Evolutionary conservation across 2,113 vertebrate genomes (phyloP).

Genomic region (Paramisgurnus dabryanus): DNA sequence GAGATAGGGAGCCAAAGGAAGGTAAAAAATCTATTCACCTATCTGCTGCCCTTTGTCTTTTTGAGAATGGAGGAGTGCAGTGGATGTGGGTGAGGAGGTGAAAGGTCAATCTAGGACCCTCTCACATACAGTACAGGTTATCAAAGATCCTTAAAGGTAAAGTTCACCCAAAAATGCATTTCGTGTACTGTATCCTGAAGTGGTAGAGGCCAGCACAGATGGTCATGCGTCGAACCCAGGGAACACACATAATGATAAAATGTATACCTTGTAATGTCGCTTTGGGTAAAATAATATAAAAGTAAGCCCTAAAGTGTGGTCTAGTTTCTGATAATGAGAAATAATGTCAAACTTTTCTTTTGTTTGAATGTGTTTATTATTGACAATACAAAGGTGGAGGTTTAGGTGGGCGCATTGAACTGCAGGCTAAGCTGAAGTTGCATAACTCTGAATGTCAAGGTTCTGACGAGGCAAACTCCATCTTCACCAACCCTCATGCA

Average conservation of each 20-base stretch:
- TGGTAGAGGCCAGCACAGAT: too few relatives aligned
- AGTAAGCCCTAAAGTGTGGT: too few relatives aligned
- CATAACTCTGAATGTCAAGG: constrained; percentile 71
- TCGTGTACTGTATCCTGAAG: too few relatives aligned
- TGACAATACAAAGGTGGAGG: constrained; percentile 64
- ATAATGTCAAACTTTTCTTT: background rate
- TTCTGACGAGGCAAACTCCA: constrained; percentile 60
- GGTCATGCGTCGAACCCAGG: too few relatives aligned
- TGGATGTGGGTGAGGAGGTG: background rate
- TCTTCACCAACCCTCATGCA: constrained; percentile 7
- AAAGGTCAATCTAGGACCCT: background rate
- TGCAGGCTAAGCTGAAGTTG: constrained; percentile 72
- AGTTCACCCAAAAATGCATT: too few relatives aligned
- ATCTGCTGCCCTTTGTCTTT: background rate
- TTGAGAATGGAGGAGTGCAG: background rate
- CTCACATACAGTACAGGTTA: background rate
- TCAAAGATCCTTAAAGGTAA: background rate
- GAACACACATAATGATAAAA: too few relatives aligned
- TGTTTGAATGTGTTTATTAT: constrained; percentile 36
- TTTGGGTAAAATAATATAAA: too few relatives aligned
- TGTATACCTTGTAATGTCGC: too few relatives aligned
- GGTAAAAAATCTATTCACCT: constrained; percentile 34
- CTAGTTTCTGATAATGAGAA: background rate
- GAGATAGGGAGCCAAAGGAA: background rate
- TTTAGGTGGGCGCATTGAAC: constrained; percentile 69